Base-by-base conservation (phyloP, 2,888 invertebrate genomes). In the Acronicta psi region DNA sequence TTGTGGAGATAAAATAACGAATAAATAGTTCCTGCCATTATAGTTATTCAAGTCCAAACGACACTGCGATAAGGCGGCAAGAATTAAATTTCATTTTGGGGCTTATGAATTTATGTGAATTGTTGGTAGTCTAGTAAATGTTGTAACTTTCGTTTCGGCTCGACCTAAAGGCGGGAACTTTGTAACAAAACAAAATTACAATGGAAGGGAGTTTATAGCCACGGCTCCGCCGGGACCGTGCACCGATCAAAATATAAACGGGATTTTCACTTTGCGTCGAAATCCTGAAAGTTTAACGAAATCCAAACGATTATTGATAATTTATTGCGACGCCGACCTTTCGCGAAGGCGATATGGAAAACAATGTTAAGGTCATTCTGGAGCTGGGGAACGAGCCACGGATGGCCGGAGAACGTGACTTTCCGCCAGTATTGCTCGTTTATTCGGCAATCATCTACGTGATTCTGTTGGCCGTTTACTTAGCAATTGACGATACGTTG, bases 161-260 rank as follows among this genome's bases (percentile, higher is more conserved):
- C 80, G 79, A 80, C 77, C 79, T 81, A 81, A 80, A 82, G 82
- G 80, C 82, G 80, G 57, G 69, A 86, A 90, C 81, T 89, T 89
- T 81, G 80, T 79, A 81, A 77, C 81, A 77, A 87, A 91, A 92
- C 88, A 88, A 89, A 89, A 90, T 91, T 90, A 88, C 84, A 87
- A 83, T 85, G 80, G 82, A 77, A 80, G 81, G 78, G 81, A 85
- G 85, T 90, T 75, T 69, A 75, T 69, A 59, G 68, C 66, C 37
- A 53, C 49, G 59, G 65, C 59, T 57, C 72, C 71, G 78, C 52
- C 44, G 84, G 83, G 83, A 83, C 73, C 77, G 77, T 82, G 77
- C 82, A 77, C 77, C 82, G 83, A 85, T 86, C 86, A 86, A 88
- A 88, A 87, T 85, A 83, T 84, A 85, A 89, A 75, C 62, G 59